Evolutionary conservation across 2,797 vertebrate species (phyloP).

Genomic region (Caiman crocodilus): DNA sequence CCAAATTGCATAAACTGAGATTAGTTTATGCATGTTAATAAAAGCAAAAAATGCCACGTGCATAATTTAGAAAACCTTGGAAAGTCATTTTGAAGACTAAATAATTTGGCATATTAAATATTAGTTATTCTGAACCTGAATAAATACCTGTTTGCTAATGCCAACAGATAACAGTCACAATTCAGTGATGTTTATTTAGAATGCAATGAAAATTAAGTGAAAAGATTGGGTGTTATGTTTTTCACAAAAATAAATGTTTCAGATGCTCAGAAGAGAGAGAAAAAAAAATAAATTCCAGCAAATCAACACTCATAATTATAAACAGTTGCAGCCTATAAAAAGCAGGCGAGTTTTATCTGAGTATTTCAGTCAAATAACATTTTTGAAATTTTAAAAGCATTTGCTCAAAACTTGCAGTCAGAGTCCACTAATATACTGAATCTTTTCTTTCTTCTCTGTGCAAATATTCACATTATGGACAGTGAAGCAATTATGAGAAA

Average conservation of each 20-base stretch:
- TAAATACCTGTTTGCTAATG: neutral
- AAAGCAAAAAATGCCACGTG: neutral
- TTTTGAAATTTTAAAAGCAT: neutral
- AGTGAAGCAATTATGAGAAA: neutral
- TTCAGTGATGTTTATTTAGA: neutral
- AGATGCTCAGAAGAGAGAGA: accelerated
- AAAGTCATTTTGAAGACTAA: neutral
- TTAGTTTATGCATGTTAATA: neutral
- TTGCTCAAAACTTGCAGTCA: neutral
- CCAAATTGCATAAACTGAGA: neutral
- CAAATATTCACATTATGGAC: too few species aligned
- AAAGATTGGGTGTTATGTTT: accelerated
- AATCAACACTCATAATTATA: neutral
- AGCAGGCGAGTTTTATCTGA: too few species aligned
- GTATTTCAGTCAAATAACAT: neutral
- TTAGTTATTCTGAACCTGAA: neutral
- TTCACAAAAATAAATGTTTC: neutral
- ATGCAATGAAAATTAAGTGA: neutral
- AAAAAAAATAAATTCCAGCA: neutral
- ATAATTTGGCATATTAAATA: neutral
- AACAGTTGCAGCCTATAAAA: too few species aligned
- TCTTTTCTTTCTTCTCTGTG: neutral
- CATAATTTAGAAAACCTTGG: neutral
- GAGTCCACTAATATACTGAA: neutral
- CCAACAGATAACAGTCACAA: neutral